Percentiles rank a stretch among this genome's conserved stretches.
Evolutionary conservation across 2,113 vertebrate species (phyloP).

Genomic region (Gymnobelideus leadbeateri): DNA sequence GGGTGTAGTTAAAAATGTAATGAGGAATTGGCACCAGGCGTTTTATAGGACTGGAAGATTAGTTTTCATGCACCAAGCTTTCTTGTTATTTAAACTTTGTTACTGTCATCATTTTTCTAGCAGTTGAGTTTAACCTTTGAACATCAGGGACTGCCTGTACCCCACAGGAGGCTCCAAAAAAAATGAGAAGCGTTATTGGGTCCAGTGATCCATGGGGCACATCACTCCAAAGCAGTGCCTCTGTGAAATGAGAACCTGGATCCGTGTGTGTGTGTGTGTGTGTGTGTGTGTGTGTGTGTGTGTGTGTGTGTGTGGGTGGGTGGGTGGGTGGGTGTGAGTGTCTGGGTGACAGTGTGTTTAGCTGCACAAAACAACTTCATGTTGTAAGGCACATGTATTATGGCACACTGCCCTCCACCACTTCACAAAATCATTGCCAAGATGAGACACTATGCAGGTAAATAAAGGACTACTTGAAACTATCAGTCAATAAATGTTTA

Average conservation of each 20-base stretch:
- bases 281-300: slow-evolving; percentile 23
- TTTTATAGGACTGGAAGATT: slow-evolving; percentile 65
- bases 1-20: slow-evolving; percentile 65
- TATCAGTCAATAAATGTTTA: neutral
- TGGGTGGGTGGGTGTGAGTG: neutral
- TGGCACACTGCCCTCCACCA: neutral
- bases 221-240: slow-evolving; percentile 34
- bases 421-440: slow-evolving; percentile 5
- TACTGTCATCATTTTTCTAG: slow-evolving; percentile 74
- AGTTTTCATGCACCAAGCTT: slow-evolving; percentile 62
- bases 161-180: neutral
- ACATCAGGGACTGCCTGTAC: neutral
- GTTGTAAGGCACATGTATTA: slow-evolving; percentile 43
- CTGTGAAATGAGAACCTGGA: slow-evolving; percentile 40
- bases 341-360: slow-evolving; percentile 28
- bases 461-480: slow-evolving; percentile 35
- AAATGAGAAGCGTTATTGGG: slow-evolving; percentile 39
- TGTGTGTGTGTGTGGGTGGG: neutral
- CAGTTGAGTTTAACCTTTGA: slow-evolving; percentile 72
- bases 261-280: slow-evolving; percentile 11
- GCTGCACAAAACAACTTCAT: slow-evolving; percentile 22
- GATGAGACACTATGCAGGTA: neutral
- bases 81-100: slow-evolving; percentile 74
- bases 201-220: slow-evolving; percentile 29
- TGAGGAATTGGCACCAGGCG: slow-evolving; percentile 33